Base-by-base conservation (phyloP, 2,797 vertebrate species). In the Xiphophorus birchmanni region DNA sequence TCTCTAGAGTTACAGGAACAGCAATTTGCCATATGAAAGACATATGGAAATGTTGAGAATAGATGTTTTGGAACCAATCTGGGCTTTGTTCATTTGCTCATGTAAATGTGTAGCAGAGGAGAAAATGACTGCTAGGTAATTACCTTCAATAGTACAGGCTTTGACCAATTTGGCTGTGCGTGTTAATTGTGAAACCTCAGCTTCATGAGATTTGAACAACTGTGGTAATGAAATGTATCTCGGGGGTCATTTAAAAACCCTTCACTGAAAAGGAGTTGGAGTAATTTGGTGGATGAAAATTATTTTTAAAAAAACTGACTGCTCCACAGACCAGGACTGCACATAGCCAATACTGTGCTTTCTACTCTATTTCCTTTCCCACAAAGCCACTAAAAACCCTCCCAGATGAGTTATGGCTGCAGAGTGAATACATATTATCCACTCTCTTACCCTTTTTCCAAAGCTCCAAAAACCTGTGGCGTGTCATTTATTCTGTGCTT, bases 341-440 rank as follows among this genome's bases (percentile, higher is more conserved):
- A 60, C 58, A 60, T 65, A 15, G 32, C 23, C 23, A n/a, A 26
- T 17, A 72, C 23, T n/a, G 40, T 45, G 26, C 42, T 72, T 44
- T n/a, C 42, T 5, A 45, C 37, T 15, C 42, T 3, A 45, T 72
- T 72, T 72, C 45, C 40, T n/a, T 45, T 45, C 13, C 65, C 42
- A 72, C 26, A 72, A 45, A 72, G 42, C 42, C 13, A 26, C 35
- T 54, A 54, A 52, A 40, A 74, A 73, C 71, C 65, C 81, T 79
- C 74, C 69, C 85, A 82, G 88, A 87, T 29, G 48, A 86, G 81
- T 77, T 84, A 77, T 75, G 88, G 89, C 85, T 50, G 69, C 13
- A 4, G 67, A 50, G 82, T 92, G 86, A 93, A 94, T 92, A 90
- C 91, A 80, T 87, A 89, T 89, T 74, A 8, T 78, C 73, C 75